Conservation (phyloP, 2,888 invertebrate species). For the Amphipoea lucens region DNA sequence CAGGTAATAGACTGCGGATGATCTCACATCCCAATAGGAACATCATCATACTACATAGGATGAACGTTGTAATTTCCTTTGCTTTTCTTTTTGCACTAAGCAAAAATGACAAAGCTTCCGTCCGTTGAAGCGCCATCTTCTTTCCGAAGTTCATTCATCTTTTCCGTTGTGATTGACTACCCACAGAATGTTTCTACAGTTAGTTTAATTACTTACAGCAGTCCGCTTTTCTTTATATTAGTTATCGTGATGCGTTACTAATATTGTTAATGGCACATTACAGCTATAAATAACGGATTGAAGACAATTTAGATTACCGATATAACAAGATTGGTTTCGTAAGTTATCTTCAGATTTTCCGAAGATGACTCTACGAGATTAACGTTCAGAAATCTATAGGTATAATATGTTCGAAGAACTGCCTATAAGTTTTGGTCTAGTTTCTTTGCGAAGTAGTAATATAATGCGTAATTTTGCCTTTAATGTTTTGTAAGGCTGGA, state of each 20-base stretch:
- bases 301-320: constrained; percentile 17
- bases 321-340: constrained; percentile 18
- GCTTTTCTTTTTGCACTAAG: constrained; percentile 3
- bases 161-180: constrained; percentile 42
- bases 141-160: constrained; percentile 57
- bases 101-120: constrained; percentile 29
- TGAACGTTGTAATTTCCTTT: constrained; percentile 44
- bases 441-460: neutral
- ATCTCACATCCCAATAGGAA: constrained; percentile 64
- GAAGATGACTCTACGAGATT: neutral
- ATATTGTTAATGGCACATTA: constrained; percentile 36
- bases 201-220: constrained; percentile 54
- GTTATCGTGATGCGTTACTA: constrained; percentile 54
- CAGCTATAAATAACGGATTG: constrained; percentile 51
- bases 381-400: neutral
- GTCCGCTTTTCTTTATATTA: constrained; percentile 41
- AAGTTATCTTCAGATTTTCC: constrained; percentile 8
- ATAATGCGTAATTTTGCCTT: neutral
- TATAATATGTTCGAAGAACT: neutral
- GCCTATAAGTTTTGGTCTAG: neutral
- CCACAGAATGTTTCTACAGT: constrained; percentile 46
- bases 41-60: constrained; percentile 25
- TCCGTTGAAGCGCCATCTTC: constrained; percentile 38
- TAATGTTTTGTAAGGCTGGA: neutral
- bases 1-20: constrained; percentile 45